A percentile compares a stretch with the other conserved stretches of the same genome.
Conservation (phyloP, 2,888 invertebrate genomes). For the Invenusta paracnida region DNA sequence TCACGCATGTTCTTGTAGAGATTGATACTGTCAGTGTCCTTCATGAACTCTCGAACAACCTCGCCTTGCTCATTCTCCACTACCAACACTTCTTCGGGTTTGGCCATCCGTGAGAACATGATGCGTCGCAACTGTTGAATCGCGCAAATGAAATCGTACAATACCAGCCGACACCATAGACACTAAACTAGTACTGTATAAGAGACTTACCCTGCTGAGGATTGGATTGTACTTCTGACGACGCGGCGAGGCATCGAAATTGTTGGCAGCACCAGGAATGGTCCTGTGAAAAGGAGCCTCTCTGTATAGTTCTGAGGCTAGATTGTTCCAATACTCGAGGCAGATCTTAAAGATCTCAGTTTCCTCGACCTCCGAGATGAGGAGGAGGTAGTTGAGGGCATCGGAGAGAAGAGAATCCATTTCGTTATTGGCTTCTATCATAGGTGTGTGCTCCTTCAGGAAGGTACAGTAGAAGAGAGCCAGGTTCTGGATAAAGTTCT, state of each 20-base stretch:
- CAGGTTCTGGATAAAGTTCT: conserved; percentile 95
- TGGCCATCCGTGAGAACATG: conserved; percentile 99
- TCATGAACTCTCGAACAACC: conserved; percentile 98
- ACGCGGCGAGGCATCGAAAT: conserved; percentile 55
- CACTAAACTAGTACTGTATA: no score
- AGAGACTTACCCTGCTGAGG: conserved; percentile 56
- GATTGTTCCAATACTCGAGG: conserved; percentile 92
- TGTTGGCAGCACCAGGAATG: conserved; percentile 52
- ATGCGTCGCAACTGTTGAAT: conserved; percentile 82
- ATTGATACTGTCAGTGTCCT: conserved; percentile 98
- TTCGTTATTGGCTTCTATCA: conserved; percentile 61
- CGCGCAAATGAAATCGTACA: not conserved
- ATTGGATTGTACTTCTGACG: conserved; percentile 60
- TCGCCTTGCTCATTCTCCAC: conserved; percentile 99
- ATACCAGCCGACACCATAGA: no score
- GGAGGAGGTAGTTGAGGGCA: conserved; percentile 60
- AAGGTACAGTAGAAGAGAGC: conserved; percentile 93
- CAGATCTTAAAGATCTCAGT: conserved; percentile 99
- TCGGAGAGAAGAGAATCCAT: conserved; percentile 50
- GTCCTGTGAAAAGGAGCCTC: conserved; percentile 71
- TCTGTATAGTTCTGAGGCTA: conserved; percentile 85
- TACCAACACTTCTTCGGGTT: conserved; percentile 96
- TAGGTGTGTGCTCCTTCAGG: conserved; percentile 85
- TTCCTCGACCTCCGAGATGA: conserved; percentile 87
- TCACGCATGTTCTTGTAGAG: conserved; percentile 99